Base-by-base conservation (phyloP, 2,888 invertebrate species). In the Miltochrista miniata region DNA sequence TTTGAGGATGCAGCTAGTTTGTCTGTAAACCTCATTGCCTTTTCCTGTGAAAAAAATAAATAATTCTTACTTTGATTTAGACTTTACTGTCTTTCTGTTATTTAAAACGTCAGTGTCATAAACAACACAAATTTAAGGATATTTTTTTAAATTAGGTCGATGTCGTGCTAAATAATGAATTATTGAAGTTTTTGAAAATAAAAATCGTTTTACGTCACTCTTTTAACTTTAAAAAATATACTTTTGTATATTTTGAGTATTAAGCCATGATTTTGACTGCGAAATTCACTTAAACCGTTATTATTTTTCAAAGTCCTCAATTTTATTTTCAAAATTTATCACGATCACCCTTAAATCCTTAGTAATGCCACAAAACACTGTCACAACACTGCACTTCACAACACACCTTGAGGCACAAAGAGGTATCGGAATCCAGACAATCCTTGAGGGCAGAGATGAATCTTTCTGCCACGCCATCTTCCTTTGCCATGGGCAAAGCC, bases 401-500 rank as follows among this genome's bases (percentile, higher is more conserved):
- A 85, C 88, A 92, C 93, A 96, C 96, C 94, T 96, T 96, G 61
- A 96, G 83, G 77, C 96, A 96, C 81, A 95, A 87, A 70, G 94
- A 90, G 74, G 95, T 92, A 68, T 95, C 94, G 59, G 93, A 93
- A 59, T 94, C 93, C 70, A 95, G 93, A 83, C 96, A 96, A 73
- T 95, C 94, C 82, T 94, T 93, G 56, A 96, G 68, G 7, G 83
- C 75, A 5, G 87, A 84, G 52, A 90, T 73, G 75, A 91, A 87
- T 54, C 76, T 79, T 54, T 88, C 88, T 70, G 88, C 62, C 3
- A 42, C 59, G 3, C 87, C 85, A 63, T 90, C 89, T 47, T 90
- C 90, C 64, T 83, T 87, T 0, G 75, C 70, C 68, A 83, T 81
- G 57, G 90, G 90, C 80, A 85, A 68, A 24, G 88, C 90, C 72